Evolutionary conservation across 2,797 vertebrate species (phyloP), one percentile per base, ranked within the genome.

Genomic region (Hoplostethus atlanticus): DNA sequence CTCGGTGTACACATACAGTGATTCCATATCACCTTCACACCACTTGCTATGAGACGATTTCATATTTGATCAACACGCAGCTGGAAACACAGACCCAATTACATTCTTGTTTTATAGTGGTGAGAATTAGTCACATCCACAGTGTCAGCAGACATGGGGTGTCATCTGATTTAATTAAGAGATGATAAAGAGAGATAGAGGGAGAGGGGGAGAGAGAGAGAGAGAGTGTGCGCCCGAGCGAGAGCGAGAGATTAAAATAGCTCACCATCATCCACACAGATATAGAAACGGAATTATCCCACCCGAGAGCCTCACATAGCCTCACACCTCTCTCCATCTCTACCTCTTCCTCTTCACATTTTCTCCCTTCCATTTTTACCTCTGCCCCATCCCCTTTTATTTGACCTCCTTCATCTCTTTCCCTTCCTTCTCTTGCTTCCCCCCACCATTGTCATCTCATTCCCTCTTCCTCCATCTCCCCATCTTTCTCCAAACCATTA

Each of bases 101-200:
- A 84, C 65, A 66, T 72, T 76, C 59, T 67, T 61, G 69, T 82
- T 79, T 77, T 66, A 10, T 60, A 65, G 70, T 5, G 63, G 58
- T 75, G 78, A 88, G 83, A 82, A 91, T 84, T 74, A 90, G 77
- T 84, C 79, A 71, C 57, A 75, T 84, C 76, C 72, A 38, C 63
- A 66, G 77, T 79, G 86, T 83, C 66, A 81, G 72, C 66, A 80
- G 71, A 80, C 63, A 53, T 70, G 79, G 58, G 77, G 76, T 53
- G 74, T 84, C 77, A 83, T 77, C 63, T 74, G 74, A 84, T 89
- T 93, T 92, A 91, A 94, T 93, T 91, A 92, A 86, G 72, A 87
- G 59, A 70, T 56, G 64, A 67, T 11, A 38, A 47, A 63, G 44
- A n/a, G 15, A 40, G 36, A 12, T 2, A 17, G 31, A 51, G 10